Evolutionary conservation across 1,140 invertebrate genomes (phyloP), one percentile per base, ranked within the genome.

Genomic region (Aphaenogaster floridana): DNA sequence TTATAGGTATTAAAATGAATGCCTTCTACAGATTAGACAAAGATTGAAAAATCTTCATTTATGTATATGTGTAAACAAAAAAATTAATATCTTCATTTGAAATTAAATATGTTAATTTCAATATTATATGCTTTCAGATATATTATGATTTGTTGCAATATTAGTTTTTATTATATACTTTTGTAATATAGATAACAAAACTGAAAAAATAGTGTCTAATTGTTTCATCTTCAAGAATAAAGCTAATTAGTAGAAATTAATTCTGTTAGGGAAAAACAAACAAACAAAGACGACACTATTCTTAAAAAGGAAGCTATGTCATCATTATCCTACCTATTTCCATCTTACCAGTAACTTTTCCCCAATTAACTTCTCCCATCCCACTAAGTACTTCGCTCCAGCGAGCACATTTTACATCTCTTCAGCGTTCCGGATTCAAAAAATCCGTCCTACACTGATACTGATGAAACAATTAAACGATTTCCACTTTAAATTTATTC

Each of bases 311-410:
- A 61, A 21, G 2, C 11, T n/a, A 66, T 28, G 42, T 83, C 52
- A 9, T 83, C 48, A 48, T 63, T 74, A 39, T 36, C 42, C 45
- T n/a, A 52, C 6, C 61, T 21, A 76, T 76, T 36, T 61, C 39
- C 54, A 36, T 63, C 17, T 61, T 84, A 84, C 42, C 28, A 61
- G 69, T 21, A 48, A 83, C 69, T 17, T 13, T 76, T 84, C 48
- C n/a, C 9, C 42, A 83, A 61, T 63, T 76, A 84, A 84, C 8
- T 50, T 84, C 17, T 42, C 78, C 15, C 39, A 78, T 42, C 8
- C 1, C 28, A n/a, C 8, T 68, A 66, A 21, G 36, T 36, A 59
- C 3, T 72, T 63, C 13, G 39, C 42, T 50, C n/a, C 13, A 50
- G 3, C 2, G 69, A 45, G 42, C 34, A 36, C 52, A 61, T 45